These are phyloP conservation scores for Takifugu bimaculatus DNA, from an alignment of 2,113 vertebrate genomes.

Conservation along the genomic window DNA sequence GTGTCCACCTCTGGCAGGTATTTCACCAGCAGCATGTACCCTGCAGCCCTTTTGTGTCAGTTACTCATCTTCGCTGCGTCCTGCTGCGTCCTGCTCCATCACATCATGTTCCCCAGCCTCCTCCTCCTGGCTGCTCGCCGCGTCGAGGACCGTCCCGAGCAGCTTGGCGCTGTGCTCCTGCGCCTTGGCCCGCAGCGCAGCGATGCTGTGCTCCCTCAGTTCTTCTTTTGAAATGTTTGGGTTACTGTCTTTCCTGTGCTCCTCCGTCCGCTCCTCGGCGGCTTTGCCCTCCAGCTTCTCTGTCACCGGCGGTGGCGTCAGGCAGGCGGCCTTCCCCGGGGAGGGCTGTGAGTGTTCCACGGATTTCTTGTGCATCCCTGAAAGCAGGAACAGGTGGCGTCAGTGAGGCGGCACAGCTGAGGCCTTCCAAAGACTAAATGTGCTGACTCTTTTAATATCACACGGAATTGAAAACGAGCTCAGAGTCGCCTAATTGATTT, in stretches of 20 bases:
- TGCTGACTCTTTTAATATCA: not conserved
- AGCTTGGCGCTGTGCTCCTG: conserved; percentile 97
- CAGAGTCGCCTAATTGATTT: conserved; percentile 55
- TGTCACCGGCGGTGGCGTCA: conserved; percentile 35
- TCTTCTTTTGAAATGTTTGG: conserved; percentile 88
- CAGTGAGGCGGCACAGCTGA: not conserved
- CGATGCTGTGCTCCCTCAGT: conserved; percentile 97
- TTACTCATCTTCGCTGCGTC: conserved; percentile 24
- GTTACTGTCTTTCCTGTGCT: conserved; percentile 65
- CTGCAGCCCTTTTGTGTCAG: conserved; percentile 8
- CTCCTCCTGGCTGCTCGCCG: conserved; percentile 61
- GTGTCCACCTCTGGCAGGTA: too few species aligned
- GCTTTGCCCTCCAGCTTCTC: conserved; percentile 77
- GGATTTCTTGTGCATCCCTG: conserved; percentile 99
- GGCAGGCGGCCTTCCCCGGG: conserved; percentile 80
- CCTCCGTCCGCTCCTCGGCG: conserved; percentile 70
- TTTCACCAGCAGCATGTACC: conserved; percentile 3
- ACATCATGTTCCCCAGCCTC: conserved; percentile 65
- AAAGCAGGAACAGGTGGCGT: conserved; percentile 57
- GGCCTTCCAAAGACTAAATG: not conserved
- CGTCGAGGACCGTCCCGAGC: conserved; percentile 79
- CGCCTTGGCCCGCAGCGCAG: conserved; percentile 91
- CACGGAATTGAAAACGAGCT: not conserved
- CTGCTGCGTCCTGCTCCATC: conserved; percentile 38
- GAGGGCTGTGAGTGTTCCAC: conserved; percentile 80